Evolutionary conservation across 2,888 invertebrate genomes (phyloP), one percentile per base, ranked within the genome.

Genomic region (Cantharis rustica): DNA sequence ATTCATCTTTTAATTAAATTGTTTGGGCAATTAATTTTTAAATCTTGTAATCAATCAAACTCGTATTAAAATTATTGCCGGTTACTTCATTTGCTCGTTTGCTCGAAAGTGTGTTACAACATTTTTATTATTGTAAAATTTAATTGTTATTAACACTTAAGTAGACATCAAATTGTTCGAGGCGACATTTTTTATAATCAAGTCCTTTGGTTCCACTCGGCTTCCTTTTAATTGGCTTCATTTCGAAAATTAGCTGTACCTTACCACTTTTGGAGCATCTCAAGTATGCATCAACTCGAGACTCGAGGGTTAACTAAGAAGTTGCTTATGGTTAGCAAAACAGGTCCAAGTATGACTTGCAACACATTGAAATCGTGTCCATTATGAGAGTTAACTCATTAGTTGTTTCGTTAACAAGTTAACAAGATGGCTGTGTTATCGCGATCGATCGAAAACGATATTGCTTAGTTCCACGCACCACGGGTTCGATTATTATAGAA

Each of bases 381-480:
- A 86, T 86, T 86, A 86, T 84, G 84, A 84, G 84, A 84, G 84
- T 85, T 85, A 86, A 87, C 86, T 87, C 87, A 87, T 87, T 87
- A 87, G 87, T 86, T 86, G 85, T 87, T 86, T 86, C 85, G 86
- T 87, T 87, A 87, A 87, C 87, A 86, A 87, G 87, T 86, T 87
- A 87, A 87, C 87, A 87, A 87, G 87, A 87, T 87, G 87, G 86
- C 86, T 84, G 85, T 83, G 85, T 86, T 86, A 87, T 86, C 86
- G 83, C 84, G 85, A 85, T 83, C 85, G 84, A 86, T 86, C 86
- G 82, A 81, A 84, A 84, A 85, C 85, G 85, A 85, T 86, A 86
- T 85, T 86, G 85, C 85, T 82, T 84, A 83, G 84, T 85, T 86
- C 84, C 85, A 84, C 84, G 85, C 85, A 85, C 85, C 83, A 84